Percentiles rank a stretch among this genome's conserved stretches.
Evolutionary conservation across 2,113 vertebrate genomes (phyloP).

Genomic region (Percina caprodes): DNA sequence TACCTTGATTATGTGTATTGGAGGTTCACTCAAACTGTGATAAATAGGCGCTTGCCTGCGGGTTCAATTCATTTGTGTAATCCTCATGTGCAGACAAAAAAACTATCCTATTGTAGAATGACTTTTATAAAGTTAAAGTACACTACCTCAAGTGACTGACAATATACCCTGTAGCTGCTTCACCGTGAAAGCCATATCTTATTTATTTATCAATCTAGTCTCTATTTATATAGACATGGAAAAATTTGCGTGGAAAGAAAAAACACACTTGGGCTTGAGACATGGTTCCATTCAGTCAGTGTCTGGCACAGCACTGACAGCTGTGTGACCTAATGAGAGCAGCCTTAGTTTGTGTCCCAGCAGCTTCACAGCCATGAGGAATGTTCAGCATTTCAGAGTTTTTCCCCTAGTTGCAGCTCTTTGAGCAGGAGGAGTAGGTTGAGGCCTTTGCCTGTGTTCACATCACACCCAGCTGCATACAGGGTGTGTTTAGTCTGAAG

Average conservation of each 20-base stretch:
- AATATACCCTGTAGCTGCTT: neutral
- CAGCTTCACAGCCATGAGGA: constrained; percentile 38
- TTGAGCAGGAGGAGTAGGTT: constrained; percentile 15
- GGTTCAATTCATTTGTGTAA: neutral
- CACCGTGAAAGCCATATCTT: neutral
- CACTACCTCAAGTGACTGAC: neutral
- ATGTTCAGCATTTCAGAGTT: constrained; percentile 24
- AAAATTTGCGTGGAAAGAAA: neutral
- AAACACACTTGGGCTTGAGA: neutral
- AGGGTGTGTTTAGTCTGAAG: constrained; percentile 68
- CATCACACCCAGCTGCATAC: constrained; percentile 52
- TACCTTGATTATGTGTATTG: neutral
- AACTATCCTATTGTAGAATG: neutral
- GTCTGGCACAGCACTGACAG: constrained; percentile 31
- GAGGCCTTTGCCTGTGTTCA: constrained; percentile 12
- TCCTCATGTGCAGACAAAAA: neutral
- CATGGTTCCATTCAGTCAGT: constrained; percentile 25
- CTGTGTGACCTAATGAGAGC: constrained; percentile 47
- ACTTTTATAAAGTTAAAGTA: neutral
- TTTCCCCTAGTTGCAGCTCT: constrained; percentile 14
- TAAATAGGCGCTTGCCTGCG: neutral
- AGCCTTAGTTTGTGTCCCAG: constrained; percentile 24
- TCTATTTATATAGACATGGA: neutral
- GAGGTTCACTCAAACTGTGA: neutral
- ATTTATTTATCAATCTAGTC: no score